A percentile compares a stretch with the other conserved stretches of the same genome.
Evolutionary conservation across 2,113 vertebrate genomes (phyloP).

Genomic region (Ptilonorhynchus violaceus): DNA sequence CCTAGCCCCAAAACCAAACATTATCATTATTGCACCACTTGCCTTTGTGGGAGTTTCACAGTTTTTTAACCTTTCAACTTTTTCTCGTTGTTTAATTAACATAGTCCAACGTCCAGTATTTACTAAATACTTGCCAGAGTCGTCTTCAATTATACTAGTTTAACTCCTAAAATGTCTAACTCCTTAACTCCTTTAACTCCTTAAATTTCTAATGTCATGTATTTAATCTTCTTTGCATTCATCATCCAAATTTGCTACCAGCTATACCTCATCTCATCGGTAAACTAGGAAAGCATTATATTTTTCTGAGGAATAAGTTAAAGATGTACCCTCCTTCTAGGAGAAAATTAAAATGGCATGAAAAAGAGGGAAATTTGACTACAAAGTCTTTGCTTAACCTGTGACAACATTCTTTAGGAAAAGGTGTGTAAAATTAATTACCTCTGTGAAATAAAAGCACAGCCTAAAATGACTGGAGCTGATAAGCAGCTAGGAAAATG

Average conservation of each 20-base stretch:
- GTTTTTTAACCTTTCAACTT: background rate
- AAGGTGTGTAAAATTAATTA: background rate
- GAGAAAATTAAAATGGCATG: background rate
- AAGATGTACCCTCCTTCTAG: accelerated
- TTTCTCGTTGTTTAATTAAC: background rate
- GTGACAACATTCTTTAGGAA: background rate
- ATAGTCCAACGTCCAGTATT: background rate
- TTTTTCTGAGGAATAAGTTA: background rate
- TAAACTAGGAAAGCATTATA: background rate
- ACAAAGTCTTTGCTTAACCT: background rate
- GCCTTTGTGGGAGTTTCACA: background rate
- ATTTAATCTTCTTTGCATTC: background rate
- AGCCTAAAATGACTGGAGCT: background rate
- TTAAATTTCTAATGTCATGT: background rate
- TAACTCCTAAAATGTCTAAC: background rate
- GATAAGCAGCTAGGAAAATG: background rate
- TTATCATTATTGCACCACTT: background rate
- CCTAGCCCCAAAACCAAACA: background rate
- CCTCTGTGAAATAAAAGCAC: background rate
- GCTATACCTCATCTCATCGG: background rate
- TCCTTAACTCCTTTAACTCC: background rate
- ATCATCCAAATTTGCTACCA: background rate
- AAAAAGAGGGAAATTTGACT: background rate
- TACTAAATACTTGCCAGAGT: background rate
- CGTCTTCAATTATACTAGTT: background rate